Evolutionary conservation across 2,888 invertebrate species (phyloP), one percentile per base, ranked within the genome.

Genomic region (Entomobrya multifasciata): DNA sequence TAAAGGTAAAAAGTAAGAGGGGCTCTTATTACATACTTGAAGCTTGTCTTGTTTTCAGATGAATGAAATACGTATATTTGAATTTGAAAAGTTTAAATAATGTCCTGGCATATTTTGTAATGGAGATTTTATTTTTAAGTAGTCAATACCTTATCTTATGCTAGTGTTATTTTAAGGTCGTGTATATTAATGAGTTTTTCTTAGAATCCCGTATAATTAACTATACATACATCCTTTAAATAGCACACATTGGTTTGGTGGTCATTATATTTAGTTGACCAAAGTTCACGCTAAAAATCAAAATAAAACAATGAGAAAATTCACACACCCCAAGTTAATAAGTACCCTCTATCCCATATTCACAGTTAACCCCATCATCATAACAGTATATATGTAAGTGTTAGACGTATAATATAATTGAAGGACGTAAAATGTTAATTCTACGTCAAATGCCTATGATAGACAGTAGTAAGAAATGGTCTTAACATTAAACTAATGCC

Each of bases 381-480:
- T 20, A 55, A 55, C 20, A 55, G 55, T 55, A 11, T 17, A 55
- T 74, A 27, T 44, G 15, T 30, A 55, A 52, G 25, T 22, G 70
- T 8, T 36, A 36, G 36, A 36, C 36, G 36, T 36, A 36, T 36
- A 4, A 36, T 36, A 20, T 22, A 22, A 52, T 17, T 25, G 25
- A 25, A 25, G 25, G 25, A 17, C 4, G 1, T 22, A 15, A 25
- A 36, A n/a, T 36, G 36, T 74, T 47, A 22, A 62, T 82, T 62
- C 70, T 85, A 78, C 79, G 70, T 79, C 25, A 85, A 85, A 47
- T 78, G 78, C 11, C 85, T 77, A 27, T 85, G 85, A 60, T 85
- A 85, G 1, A 79, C 72, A 0, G 72, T 70, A 30, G 30, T 25
- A 15, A 85, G 65, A 25, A 62, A 60, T 22, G 57, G 80, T 36